Conservation (phyloP, 1,140 invertebrate genomes). For the Bactericera cockerelli region DNA sequence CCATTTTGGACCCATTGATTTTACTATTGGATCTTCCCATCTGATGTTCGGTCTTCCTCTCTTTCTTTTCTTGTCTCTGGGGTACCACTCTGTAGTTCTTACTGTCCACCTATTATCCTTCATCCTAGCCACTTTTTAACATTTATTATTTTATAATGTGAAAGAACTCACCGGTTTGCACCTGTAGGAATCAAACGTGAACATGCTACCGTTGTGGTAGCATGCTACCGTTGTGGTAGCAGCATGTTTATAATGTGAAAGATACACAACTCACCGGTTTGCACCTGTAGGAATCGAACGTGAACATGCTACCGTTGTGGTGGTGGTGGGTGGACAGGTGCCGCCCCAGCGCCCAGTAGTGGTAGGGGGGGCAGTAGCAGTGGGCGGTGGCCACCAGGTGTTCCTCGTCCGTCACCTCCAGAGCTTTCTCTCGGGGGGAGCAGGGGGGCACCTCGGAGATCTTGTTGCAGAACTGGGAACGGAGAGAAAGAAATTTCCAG, state of each 20-base stretch:
- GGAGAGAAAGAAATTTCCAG: no score
- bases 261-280: constrained; percentile 22
- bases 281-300: constrained; percentile 28
- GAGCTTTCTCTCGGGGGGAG: constrained; percentile 23
- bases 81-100: no score
- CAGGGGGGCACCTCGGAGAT: constrained; percentile 23
- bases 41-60: no score
- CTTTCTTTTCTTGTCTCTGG: no score
- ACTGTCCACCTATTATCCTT: no score
- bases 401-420: constrained; percentile 24
- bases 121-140: no score
- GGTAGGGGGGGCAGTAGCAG: not conserved
- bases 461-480: constrained; percentile 25
- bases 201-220: constrained; percentile 18
- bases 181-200: constrained; percentile 29
- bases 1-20: no score
- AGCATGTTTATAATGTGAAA: no score
- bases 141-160: no score
- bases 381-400: constrained; percentile 25
- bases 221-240: no score
- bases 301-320: constrained; percentile 22
- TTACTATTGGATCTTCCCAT: no score
- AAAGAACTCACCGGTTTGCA: constrained; percentile 22
- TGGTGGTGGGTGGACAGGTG: not conserved
- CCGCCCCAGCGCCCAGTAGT: not conserved